Conservation (phyloP, 2,797 vertebrate genomes). For the Hylomyscus alleni region DNA sequence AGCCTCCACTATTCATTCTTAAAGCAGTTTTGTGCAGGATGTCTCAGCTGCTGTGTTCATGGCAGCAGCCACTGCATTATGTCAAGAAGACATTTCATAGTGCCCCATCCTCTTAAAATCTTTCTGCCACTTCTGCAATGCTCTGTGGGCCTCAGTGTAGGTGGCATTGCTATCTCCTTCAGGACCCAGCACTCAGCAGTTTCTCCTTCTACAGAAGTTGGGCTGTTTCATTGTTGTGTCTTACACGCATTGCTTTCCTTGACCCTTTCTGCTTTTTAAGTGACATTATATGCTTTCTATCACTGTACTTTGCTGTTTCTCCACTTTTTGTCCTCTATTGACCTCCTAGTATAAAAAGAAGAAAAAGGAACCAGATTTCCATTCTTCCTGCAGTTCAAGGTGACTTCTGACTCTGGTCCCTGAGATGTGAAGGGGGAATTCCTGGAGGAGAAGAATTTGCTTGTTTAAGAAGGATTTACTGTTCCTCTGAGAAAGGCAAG, state of each 20-base stretch:
- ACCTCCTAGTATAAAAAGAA: neutral
- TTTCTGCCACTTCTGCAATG: neutral
- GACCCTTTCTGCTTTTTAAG: neutral
- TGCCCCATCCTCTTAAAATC: neutral
- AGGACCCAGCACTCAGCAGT: neutral
- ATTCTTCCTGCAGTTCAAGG: neutral
- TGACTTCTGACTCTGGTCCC: neutral
- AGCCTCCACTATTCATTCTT: neutral
- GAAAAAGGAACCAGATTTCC: neutral
- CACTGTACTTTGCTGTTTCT: neutral
- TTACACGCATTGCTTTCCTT: neutral
- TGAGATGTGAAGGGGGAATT: neutral
- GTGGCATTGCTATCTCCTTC: neutral
- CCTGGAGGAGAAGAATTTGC: neutral
- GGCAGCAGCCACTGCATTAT: neutral
- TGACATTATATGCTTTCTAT: neutral
- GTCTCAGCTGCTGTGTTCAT: neutral
- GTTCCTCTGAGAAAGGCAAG: neutral
- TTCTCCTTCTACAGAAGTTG: neutral
- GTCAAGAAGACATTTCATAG: neutral
- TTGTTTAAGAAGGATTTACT: neutral
- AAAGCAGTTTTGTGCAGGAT: neutral
- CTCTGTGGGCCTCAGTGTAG: neutral
- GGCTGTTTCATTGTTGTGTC: neutral
- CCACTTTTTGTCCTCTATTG: neutral